Base-by-base conservation (phyloP, 2,113 vertebrate species). In the Paedocypris sp. region DNA sequence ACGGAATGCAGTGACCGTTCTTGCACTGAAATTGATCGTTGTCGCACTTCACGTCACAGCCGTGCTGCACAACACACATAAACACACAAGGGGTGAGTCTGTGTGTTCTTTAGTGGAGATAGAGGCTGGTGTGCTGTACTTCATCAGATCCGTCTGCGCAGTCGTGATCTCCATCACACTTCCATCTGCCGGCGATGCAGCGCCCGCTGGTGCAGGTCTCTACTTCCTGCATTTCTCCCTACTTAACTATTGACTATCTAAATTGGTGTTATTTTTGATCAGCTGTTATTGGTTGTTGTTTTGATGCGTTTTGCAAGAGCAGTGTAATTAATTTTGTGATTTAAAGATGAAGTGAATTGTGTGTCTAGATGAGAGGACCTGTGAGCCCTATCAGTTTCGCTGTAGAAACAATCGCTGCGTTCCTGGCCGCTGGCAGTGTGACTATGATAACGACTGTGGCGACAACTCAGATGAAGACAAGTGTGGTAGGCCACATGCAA, bases 391-490 rank as follows among this genome's bases (percentile, higher is more conserved):
- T 32, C 77, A 98, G 94, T 98, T 97, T 73, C 94, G 97, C 49
- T 98, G 94, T 76, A 96, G 95, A 83, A 98, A 98, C 0, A 94
- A 98, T 83, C 97, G 97, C 69, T 98, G 94, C 82, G 97, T 98
- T 82, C 94, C 94, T 68, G 97, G 97, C 88, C 97, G 94, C 94
- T 98, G 94, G 94, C 97, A 95, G 77, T 97, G 94, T 62, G 94
- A 98, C 85, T 97, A 94, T 0, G 94, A 98, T 79, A 93, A 97
- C 0, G 94, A 98, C 62, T 98, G 94, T 0, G 94, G 94, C 1
- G 94, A 98, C 73, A 88, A 89, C 0, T 98, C 94, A 0, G 94
- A 97, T 0, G 94, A 97, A 63, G 90, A 91, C 76, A 98, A 97
- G 77, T 98, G 94, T 0, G 92, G 94, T 97, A 75, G n/a, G n/a